Evolutionary conservation across 1,140 invertebrate species (phyloP).

Genomic region (Telenomus remus): DNA sequence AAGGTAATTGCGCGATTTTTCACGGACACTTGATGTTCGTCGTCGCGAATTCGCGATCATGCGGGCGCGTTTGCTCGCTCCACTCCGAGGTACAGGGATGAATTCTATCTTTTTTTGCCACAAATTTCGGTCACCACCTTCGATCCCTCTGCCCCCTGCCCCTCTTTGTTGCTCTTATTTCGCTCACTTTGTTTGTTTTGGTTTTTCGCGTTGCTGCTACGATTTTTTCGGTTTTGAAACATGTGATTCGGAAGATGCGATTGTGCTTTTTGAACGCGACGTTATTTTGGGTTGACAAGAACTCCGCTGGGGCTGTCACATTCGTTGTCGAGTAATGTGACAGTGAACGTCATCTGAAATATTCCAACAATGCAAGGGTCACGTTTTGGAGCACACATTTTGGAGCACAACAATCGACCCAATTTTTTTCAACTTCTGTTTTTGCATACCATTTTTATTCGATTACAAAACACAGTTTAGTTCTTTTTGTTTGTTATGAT

Average conservation of each 20-base stretch:
- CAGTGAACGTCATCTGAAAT: background rate
- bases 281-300: conserved; percentile 21
- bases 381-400: too few species aligned
- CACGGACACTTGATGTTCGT: background rate
- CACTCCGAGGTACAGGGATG: background rate
- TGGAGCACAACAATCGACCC: background rate
- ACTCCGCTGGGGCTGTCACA: conserved; percentile 6
- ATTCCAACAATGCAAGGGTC: background rate
- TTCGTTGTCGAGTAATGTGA: conserved; percentile 16
- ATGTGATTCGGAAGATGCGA: too few species aligned
- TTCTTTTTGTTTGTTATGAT: too few species aligned
- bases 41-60: background rate
- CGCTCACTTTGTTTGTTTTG: too few species aligned
- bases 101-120: background rate
- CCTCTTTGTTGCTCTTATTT: too few species aligned
- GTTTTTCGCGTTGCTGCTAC: too few species aligned
- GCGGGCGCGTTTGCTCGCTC: background rate
- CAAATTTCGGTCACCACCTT: background rate
- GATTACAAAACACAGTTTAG: too few species aligned
- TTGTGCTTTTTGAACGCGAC: too few species aligned
- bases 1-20: conserved; percentile 30
- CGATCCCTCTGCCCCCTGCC: too few species aligned
- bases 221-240: background rate
- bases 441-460: too few species aligned
- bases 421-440: background rate